A percentile compares a stretch with the other conserved stretches of the same genome.
Conservation (phyloP, 2,888 invertebrate genomes). For the Agrotis segetum region DNA sequence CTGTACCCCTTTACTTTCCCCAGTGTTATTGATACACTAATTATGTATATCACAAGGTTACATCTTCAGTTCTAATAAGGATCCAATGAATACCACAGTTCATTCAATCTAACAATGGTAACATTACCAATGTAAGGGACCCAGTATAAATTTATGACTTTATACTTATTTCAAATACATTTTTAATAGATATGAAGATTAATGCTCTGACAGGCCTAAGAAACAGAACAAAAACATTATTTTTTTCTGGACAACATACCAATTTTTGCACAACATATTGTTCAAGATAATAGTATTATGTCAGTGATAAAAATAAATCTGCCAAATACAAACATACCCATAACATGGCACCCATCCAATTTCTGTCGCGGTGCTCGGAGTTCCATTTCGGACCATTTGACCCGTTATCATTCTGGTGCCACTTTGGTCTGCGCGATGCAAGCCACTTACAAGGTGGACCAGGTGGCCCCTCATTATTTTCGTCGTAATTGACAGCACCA, state of each 20-base stretch:
- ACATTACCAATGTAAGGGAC: background rate
- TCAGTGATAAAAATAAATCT: slow-evolving; percentile 62
- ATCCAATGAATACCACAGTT: background rate
- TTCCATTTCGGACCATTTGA: slow-evolving; percentile 84
- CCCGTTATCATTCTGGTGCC: slow-evolving; percentile 70
- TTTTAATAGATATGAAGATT: background rate
- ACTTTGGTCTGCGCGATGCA: slow-evolving; percentile 70
- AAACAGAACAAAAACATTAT: background rate
- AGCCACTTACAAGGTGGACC: slow-evolving; percentile 74
- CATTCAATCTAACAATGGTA: background rate
- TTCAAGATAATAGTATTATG: slow-evolving; percentile 34
- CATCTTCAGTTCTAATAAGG: too few relatives aligned
- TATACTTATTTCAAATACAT: background rate
- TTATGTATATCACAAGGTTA: too few relatives aligned
- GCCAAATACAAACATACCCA: slow-evolving; percentile 81
- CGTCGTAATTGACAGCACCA: slow-evolving; percentile 73
- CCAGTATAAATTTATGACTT: too few relatives aligned
- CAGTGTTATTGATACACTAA: too few relatives aligned
- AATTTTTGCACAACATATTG: slow-evolving; percentile 7
- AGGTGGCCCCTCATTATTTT: slow-evolving; percentile 69
- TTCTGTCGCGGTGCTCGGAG: slow-evolving; percentile 82
- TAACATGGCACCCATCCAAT: slow-evolving; percentile 89
- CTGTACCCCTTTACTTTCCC: too few relatives aligned
- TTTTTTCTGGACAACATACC: background rate
- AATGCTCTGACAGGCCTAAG: background rate